A percentile compares a stretch with the other conserved stretches of the same genome.
These are phyloP conservation scores for Arizona elegans DNA, from an alignment of 2,113 vertebrate genomes.

Conservation along the genomic window DNA sequence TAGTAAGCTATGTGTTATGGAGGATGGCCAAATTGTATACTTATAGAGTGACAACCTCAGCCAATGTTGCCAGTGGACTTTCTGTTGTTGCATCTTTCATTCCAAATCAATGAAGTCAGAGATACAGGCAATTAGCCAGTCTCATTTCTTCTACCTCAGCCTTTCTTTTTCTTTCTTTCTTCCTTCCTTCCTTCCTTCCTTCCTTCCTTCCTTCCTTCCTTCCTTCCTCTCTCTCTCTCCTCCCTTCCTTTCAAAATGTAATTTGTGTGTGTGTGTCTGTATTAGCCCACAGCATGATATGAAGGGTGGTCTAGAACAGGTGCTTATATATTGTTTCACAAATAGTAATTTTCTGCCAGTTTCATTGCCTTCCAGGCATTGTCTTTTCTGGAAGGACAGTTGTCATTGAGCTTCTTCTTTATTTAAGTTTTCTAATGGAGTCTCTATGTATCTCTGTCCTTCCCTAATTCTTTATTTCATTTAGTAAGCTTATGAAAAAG, in stretches of 20 bases:
- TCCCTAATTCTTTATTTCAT: not conserved
- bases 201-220: too few species aligned
- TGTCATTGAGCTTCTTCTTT: not conserved
- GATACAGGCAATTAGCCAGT: conserved; percentile 9
- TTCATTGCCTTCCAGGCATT: not conserved
- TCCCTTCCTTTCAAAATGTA: not conserved
- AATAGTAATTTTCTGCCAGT: not conserved
- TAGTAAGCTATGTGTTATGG: conserved; percentile 15
- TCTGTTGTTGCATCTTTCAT: not conserved
- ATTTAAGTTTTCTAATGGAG: not conserved
- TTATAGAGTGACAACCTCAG: not conserved
- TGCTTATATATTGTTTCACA: not conserved
- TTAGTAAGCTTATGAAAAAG: not conserved
- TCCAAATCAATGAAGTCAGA: conserved; percentile 21
- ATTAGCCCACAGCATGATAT: not conserved
- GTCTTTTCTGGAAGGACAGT: not conserved
- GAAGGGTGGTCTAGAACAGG: not conserved
- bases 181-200: too few species aligned
- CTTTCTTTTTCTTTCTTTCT: not conserved
- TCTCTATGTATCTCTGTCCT: not conserved
- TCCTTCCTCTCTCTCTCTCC: too few species aligned
- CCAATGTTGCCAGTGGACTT: not conserved
- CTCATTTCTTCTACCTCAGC: conserved; percentile 9
- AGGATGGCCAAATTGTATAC: not conserved
- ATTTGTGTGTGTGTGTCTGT: not conserved